These are phyloP conservation scores for Chaetogeoica ovagalla DNA, from an alignment of 2,888 invertebrate genomes.

Conservation along the genomic window DNA sequence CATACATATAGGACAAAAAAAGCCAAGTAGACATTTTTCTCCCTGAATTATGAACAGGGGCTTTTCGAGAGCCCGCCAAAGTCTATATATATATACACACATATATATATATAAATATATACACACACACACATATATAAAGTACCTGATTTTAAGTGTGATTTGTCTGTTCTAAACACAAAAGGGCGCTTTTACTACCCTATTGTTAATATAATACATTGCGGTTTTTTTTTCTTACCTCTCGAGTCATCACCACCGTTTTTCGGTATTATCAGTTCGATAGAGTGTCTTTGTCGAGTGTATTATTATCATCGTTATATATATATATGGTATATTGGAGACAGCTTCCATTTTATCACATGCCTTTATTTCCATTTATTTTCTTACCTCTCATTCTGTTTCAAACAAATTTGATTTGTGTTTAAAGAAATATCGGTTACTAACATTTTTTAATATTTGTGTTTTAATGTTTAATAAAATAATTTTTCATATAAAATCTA, in stretches of 20 bases:
- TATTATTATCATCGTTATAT: slow-evolving; percentile 5
- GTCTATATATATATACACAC: neutral
- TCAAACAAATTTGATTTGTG: neutral
- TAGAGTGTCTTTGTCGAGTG: slow-evolving; percentile 8
- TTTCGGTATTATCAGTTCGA: slow-evolving; percentile 42
- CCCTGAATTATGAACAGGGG: slow-evolving; percentile 36
- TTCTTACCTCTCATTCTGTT: neutral
- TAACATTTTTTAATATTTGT: neutral
- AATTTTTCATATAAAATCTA: no score
- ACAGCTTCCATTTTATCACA: neutral
- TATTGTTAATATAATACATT: slow-evolving; percentile 51
- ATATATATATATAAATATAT: no score
- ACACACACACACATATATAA: no score
- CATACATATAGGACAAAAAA: slow-evolving; percentile 10
- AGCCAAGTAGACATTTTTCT: slow-evolving; percentile 49
- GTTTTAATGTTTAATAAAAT: neutral
- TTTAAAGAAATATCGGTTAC: neutral
- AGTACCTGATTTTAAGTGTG: slow-evolving; percentile 52
- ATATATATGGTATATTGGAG: neutral
- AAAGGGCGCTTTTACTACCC: slow-evolving; percentile 44
- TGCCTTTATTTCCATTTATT: neutral
- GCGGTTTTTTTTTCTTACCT: slow-evolving; percentile 29
- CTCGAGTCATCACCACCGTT: slow-evolving; percentile 2
- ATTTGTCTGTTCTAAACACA: slow-evolving; percentile 52
- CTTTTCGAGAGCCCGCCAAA: slow-evolving; percentile 24